Base-by-base conservation (phyloP, 2,797 vertebrate genomes). In the Arrhamphus sclerolepis region DNA sequence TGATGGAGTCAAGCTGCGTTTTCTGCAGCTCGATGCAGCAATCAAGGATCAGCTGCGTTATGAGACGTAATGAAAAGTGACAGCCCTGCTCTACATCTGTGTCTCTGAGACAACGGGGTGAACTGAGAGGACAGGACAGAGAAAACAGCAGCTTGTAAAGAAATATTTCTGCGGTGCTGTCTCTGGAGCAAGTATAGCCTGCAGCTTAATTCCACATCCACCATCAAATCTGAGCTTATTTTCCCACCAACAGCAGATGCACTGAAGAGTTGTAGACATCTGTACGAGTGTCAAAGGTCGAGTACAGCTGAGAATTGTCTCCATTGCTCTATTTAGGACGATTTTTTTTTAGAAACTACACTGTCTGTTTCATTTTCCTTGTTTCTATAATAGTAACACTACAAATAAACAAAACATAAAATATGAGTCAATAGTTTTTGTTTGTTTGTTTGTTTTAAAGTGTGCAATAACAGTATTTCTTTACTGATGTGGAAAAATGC, bases 171-270 rank as follows among this genome's bases (percentile, higher is more conserved):
- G 40, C 56, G 65, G 65, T 49, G 48, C 62, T 58, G 81, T 76
- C 66, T 82, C 72, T 46, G 61, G 72, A 77, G 83, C 57, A 11
- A 75, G 41, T 51, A 73, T 74, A 22, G 79, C 85, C 85, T 77
- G 56, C 31, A 78, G 89, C 77, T 65, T 88, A 82, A 66, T 87
- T 88, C 82, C 74, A 79, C 73, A 74, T 40, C 56, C 75, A 80
- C 77, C 46, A 67, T 61, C 62, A 72, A 54, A 78, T 82, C 67
- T 58, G 72, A 2, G 63, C 62, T 73, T 34, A 22, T 72, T 81
- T 81, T 78, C 80, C 84, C 86, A 82, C 78, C 76, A 28, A 62
- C 28, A 76, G 59, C 61, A 78, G 60, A 80, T 56, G 66, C 55
- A 54, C n/a, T 5, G 40, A 63, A 69, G 68, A 54, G 47, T 21